Percentiles rank a stretch among this genome's conserved stretches.
These are phyloP conservation scores for Teleiodes luculella DNA, from an alignment of 2,888 invertebrate species.

Conservation along the genomic window DNA sequence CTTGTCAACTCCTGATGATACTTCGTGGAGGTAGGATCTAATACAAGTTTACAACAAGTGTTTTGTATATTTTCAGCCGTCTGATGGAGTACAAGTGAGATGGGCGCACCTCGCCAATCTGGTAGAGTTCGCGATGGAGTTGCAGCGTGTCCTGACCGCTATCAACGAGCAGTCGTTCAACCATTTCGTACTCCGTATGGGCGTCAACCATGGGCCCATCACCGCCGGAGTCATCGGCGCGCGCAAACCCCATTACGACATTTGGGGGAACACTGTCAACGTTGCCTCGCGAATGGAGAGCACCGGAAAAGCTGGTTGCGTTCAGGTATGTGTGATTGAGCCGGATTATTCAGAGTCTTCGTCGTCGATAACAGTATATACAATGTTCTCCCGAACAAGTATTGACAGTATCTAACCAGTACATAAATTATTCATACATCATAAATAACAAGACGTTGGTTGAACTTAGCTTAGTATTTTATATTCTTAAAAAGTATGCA, in stretches of 20 bases:
- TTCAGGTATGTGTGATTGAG: conserved; percentile 84
- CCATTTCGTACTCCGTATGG: conserved; percentile 95
- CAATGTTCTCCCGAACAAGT: too few relatives aligned
- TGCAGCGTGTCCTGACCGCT: conserved; percentile 92
- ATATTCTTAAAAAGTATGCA: too few relatives aligned
- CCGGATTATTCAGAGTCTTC: too few relatives aligned
- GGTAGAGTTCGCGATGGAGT: conserved; percentile 93
- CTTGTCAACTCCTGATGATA: too few relatives aligned
- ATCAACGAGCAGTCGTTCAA: conserved; percentile 97
- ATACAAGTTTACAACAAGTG: too few relatives aligned
- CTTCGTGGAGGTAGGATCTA: too few relatives aligned
- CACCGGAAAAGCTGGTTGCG: conserved; percentile 95
- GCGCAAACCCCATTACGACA: conserved; percentile 96
- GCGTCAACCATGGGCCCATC: conserved; percentile 96
- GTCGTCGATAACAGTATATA: too few relatives aligned
- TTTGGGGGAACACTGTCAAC: conserved; percentile 98
- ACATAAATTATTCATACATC: too few relatives aligned
- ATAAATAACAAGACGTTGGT: too few relatives aligned
- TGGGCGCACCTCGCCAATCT: conserved; percentile 92
- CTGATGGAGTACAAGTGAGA: conserved; percentile 84
- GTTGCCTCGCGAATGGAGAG: conserved; percentile 99
- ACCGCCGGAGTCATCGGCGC: conserved; percentile 98
- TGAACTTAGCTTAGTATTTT: too few relatives aligned
- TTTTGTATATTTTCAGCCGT: conserved; percentile 69
- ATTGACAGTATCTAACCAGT: too few relatives aligned